Base-by-base conservation (phyloP, 2,113 vertebrate species). In the Pantherophis guttatus region DNA sequence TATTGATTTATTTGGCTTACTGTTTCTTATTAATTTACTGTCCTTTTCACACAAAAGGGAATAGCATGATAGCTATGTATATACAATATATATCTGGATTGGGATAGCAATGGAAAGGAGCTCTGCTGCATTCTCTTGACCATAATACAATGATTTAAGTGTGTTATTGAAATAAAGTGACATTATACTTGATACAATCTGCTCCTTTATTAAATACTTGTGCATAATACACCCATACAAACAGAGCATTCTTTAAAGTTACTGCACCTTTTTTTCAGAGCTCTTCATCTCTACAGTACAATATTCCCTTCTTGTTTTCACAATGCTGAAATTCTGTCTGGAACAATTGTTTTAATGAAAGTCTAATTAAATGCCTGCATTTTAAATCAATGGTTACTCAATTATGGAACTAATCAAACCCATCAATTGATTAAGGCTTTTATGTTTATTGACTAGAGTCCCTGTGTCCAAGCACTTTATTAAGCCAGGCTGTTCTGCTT, bases 381-480 rank as follows among this genome's bases (percentile, higher is more conserved):
- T 81, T 89, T 85, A 57, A 81, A 90, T 86, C 81, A 52, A 17
- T 90, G 88, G 86, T 90, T 86, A 39, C 44, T 90, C 29, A 90
- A 33, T 65, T 90, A 90, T 90, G 57, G 15, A 3, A 54, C 89
- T 90, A 90, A 87, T 86, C 55, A 62, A 90, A 62, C n/a, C 21
- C 48, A 87, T 87, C 55, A 65, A 90, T 59, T 90, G 81, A 87
- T 93, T 65, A 55, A 87, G 12, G 48, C n/a, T 90, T 87, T 90
- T 59, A 90, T 62, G n/a, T 65, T 93, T 90, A 90, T n/a, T 86
- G 21, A 90, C 21, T 59, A 89, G 57, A 59, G n/a, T 39, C 4
- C 50, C n/a, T 53, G 89, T 90, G 86, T 90, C 48, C 21, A 62
- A 48, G 92, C 48, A 90, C 53, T 93, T 93, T 59, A 90, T 86